A percentile compares a stretch with the other conserved stretches of the same genome.
Conservation (phyloP, 2,113 vertebrate species). For the Myanophis thanlyinensis region DNA sequence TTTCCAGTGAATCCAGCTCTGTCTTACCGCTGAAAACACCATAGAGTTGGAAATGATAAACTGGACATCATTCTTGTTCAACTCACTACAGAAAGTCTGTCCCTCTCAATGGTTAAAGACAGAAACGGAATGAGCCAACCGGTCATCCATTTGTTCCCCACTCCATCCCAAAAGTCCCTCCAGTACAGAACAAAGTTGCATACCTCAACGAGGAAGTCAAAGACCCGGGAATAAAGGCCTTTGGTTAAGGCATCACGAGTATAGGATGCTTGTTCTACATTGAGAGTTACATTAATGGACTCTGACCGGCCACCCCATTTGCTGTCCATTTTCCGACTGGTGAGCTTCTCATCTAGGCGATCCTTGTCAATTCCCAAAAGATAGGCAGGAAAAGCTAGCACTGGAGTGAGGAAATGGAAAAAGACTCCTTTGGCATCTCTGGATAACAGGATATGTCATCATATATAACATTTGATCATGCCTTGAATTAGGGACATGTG, state of each 20-base stretch:
- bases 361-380: slow-evolving; percentile 85
- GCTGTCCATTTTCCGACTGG: slow-evolving; percentile 95
- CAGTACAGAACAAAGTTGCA: slow-evolving; percentile 11
- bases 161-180: too few species aligned
- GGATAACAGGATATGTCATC: too few species aligned
- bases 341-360: slow-evolving; percentile 90
- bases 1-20: background rate
- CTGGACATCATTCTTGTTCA: background rate
- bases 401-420: slow-evolving; percentile 37
- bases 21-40: background rate
- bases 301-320: slow-evolving; percentile 92
- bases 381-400: slow-evolving; percentile 92
- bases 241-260: slow-evolving; percentile 92
- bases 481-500: background rate
- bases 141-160: background rate
- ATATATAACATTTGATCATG: background rate
- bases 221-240: slow-evolving; percentile 87
- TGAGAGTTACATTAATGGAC: slow-evolving; percentile 92
- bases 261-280: slow-evolving; percentile 90
- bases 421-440: background rate
- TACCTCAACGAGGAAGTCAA: slow-evolving; percentile 95
- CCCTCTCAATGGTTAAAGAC: background rate
- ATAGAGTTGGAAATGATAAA: background rate
- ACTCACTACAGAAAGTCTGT: too few species aligned
- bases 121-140: background rate